These are phyloP conservation scores for Clarias fuscus DNA, from an alignment of 2,797 vertebrate species.

Conservation along the genomic window DNA sequence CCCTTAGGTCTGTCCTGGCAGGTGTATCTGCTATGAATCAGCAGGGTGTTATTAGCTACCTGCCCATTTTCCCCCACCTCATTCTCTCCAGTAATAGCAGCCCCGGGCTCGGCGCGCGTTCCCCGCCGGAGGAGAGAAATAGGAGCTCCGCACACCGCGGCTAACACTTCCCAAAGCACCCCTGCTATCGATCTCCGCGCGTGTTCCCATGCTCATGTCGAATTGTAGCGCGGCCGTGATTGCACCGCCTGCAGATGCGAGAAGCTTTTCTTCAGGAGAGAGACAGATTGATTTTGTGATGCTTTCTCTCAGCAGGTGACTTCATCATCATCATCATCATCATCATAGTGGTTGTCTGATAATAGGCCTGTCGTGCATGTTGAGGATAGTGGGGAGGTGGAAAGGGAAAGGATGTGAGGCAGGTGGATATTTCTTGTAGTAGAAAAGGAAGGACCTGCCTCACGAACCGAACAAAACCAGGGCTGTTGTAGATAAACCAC, in stretches of 20 bases:
- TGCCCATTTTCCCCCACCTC: slow-evolving; percentile 25
- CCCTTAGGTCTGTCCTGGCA: not conserved
- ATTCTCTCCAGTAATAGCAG: slow-evolving; percentile 32
- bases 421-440: not conserved
- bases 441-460: not conserved
- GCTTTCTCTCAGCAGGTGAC: slow-evolving; percentile 48
- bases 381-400: slow-evolving; percentile 9
- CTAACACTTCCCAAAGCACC: slow-evolving; percentile 15
- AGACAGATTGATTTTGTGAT: slow-evolving; percentile 56
- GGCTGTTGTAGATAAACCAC: not conserved
- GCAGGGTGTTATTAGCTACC: slow-evolving; percentile 19
- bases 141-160: not conserved
- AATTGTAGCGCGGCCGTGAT: slow-evolving; percentile 54
- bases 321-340: slow-evolving; percentile 29
- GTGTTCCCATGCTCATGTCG: slow-evolving; percentile 52
- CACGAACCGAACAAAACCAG: not conserved
- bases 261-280: slow-evolving; percentile 53
- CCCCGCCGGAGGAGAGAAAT: slow-evolving; percentile 16
- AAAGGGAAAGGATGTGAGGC: slow-evolving; percentile 1
- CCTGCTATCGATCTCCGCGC: slow-evolving; percentile 62
- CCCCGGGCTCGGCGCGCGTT: not conserved
- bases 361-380: slow-evolving; percentile 31
- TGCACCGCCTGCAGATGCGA: slow-evolving; percentile 49
- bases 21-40: slow-evolving; percentile 3
- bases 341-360: slow-evolving; percentile 14